Conservation (phyloP, 1,140 invertebrate genomes). For the Drosophila dunni region DNA sequence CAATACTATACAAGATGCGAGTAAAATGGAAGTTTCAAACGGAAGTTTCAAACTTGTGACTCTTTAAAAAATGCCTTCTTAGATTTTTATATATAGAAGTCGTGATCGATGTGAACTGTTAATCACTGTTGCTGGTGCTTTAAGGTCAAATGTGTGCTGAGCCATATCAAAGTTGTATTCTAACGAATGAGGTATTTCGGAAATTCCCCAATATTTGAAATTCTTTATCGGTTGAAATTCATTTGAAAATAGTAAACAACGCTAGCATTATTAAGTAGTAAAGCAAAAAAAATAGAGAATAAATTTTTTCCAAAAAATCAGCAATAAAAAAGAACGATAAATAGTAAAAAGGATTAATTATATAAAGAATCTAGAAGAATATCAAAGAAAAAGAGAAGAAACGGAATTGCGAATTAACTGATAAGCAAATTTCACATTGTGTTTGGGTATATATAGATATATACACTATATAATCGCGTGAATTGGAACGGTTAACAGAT, state of each 20-base stretch:
- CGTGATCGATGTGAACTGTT: neutral
- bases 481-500: neutral
- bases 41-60: too few relatives aligned
- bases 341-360: neutral
- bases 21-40: too few relatives aligned
- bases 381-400: neutral
- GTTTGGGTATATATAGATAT: too few relatives aligned
- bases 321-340: neutral
- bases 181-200: conserved; percentile 37
- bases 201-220: conserved; percentile 39
- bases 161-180: conserved; percentile 41
- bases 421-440: neutral
- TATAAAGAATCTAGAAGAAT: neutral
- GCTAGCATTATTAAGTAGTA: conserved; percentile 25
- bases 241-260: conserved; percentile 28
- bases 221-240: conserved; percentile 30
- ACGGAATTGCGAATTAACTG: conserved; percentile 2
- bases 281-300: conserved; percentile 3
- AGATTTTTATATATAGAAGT: too few relatives aligned
- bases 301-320: neutral
- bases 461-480: too few relatives aligned
- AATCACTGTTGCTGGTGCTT: conserved; percentile 17
- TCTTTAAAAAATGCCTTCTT: too few relatives aligned
- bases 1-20: too few relatives aligned
- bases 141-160: conserved; percentile 23